A percentile compares a stretch with the other conserved stretches of the same genome.
Evolutionary conservation across 2,113 vertebrate genomes (phyloP).

Genomic region (Hydrochoerus hydrochaeris): DNA sequence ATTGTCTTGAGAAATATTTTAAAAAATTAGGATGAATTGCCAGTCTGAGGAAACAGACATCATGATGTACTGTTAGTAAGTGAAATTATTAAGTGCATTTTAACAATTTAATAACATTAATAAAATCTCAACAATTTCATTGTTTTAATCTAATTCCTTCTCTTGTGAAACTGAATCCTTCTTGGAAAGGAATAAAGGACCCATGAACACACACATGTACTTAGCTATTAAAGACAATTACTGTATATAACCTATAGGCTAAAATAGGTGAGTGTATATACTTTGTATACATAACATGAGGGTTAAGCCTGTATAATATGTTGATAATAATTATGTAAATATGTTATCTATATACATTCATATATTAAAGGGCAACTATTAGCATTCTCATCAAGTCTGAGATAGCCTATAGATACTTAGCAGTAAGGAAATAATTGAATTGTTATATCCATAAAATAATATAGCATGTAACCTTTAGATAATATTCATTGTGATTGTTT

Average conservation of each 20-base stretch:
- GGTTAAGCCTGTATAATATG: not conserved
- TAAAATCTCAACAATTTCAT: not conserved
- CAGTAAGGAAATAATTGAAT: not conserved
- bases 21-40: not conserved
- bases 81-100: not conserved
- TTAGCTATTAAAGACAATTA: not conserved
- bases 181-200: not conserved
- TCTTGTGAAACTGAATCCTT: not conserved
- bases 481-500: not conserved
- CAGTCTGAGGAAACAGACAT: not conserved
- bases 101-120: not conserved
- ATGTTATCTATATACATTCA: not conserved
- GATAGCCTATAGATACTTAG: not conserved
- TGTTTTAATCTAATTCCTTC: not conserved
- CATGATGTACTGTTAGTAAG: not conserved
- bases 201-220: not conserved
- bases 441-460: not conserved
- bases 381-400: not conserved
- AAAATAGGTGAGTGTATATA: not conserved
- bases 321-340: not conserved
- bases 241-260: not conserved
- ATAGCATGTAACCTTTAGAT: not conserved
- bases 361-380: not conserved
- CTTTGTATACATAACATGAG: not conserved
- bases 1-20: not conserved